Evolutionary conservation across 2,797 vertebrate species (phyloP).

Genomic region (Mastacembelus armatus): DNA sequence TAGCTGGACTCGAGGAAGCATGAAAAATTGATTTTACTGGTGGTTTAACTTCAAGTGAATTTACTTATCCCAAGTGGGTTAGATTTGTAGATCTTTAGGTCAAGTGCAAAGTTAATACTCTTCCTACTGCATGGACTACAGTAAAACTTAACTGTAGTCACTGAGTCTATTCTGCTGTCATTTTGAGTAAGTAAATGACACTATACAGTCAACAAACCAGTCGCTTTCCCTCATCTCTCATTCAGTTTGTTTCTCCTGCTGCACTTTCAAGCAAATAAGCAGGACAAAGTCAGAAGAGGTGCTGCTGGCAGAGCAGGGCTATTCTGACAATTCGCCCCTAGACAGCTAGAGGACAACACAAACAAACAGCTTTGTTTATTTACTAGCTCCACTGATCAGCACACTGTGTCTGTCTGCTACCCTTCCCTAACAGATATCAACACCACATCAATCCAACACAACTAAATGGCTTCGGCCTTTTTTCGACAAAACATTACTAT

Average conservation of each 20-base stretch:
- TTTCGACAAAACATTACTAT: constrained; percentile 6
- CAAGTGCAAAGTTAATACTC: constrained; percentile 43
- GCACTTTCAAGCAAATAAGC: constrained; percentile 41
- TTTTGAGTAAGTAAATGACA: constrained; percentile 29
- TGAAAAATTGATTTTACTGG: constrained; percentile 53
- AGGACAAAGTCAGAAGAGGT: neutral
- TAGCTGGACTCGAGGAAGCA: constrained; percentile 29
- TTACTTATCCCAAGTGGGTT: constrained; percentile 29
- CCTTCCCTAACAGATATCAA: constrained; percentile 36
- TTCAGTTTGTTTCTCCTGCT: neutral
- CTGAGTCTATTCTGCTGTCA: constrained; percentile 5
- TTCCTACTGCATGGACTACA: constrained; percentile 26
- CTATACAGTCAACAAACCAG: constrained; percentile 18
- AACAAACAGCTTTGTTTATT: constrained; percentile 60
- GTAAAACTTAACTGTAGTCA: constrained; percentile 39
- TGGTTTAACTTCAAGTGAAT: constrained; percentile 36
- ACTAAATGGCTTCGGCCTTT: neutral
- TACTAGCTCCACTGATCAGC: constrained; percentile 41
- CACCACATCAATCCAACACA: constrained; percentile 41
- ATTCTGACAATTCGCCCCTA: constrained; percentile 24
- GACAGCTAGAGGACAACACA: constrained; percentile 36
- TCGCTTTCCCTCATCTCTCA: constrained; percentile 10
- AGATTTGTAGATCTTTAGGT: constrained; percentile 65
- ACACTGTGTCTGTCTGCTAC: constrained; percentile 32
- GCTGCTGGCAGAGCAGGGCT: constrained; percentile 8